Percentiles rank a stretch among this genome's conserved stretches.
Conservation (phyloP, 2,797 vertebrate species). For the Sebastes taczanowskii region DNA sequence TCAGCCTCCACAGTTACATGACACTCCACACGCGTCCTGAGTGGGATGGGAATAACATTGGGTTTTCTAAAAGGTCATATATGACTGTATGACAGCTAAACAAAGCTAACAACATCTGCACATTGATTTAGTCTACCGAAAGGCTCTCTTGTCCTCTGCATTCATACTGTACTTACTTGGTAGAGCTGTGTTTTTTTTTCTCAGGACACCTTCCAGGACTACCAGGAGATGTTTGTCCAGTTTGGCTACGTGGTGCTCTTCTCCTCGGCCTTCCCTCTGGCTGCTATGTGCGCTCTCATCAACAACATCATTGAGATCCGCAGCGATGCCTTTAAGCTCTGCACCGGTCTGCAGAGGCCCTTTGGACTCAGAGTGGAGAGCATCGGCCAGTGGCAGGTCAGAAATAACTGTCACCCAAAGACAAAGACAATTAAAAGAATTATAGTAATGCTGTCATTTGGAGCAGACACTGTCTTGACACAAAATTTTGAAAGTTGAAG, state of each 20-base stretch:
- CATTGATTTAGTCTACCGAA: background rate
- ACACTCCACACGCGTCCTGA: background rate
- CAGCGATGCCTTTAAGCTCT: conserved; percentile 97
- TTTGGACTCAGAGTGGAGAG: conserved; percentile 92
- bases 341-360: conserved; percentile 93
- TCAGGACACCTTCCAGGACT: conserved; percentile 97
- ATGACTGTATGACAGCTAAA: background rate
- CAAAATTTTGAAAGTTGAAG: background rate
- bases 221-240: conserved; percentile 99
- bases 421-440: background rate
- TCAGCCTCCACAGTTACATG: background rate
- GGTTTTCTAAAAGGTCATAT: background rate
- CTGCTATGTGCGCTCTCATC: conserved; percentile 94
- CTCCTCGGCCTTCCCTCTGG: conserved; percentile 95
- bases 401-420: background rate
- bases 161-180: background rate
- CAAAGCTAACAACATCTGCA: background rate
- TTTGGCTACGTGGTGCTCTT: conserved; percentile 98
- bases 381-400: conserved; percentile 98
- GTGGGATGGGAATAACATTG: background rate
- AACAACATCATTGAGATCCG: conserved; percentile 98
- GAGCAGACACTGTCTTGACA: background rate
- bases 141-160: background rate
- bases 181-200: background rate
- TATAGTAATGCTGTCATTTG: background rate